These are phyloP conservation scores for Siniperca obscura DNA, from an alignment of 2,797 vertebrate genomes.

Conservation along the genomic window DNA sequence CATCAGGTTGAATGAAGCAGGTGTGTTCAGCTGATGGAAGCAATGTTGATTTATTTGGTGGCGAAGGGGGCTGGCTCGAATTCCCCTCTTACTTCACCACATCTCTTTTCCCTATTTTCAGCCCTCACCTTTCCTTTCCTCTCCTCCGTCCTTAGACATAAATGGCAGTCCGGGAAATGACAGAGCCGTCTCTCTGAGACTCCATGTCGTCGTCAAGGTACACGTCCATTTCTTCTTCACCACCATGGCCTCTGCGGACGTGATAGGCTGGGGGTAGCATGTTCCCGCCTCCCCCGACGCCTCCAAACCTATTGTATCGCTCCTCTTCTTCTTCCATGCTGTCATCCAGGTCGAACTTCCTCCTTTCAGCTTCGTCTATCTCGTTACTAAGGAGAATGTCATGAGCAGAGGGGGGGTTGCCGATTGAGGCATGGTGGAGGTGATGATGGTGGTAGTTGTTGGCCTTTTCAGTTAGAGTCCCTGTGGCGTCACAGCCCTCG, in stretches of 20 bases:
- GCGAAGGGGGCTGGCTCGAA: background rate
- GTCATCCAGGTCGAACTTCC: constrained; percentile 86
- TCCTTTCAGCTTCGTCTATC: constrained; percentile 78
- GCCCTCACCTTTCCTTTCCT: constrained; percentile 10
- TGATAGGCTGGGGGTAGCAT: constrained; percentile 70
- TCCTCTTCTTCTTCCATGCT: constrained; percentile 85
- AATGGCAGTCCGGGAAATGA: constrained; percentile 92
- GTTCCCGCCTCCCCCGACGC: constrained; percentile 60
- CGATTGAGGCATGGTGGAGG: constrained; percentile 52
- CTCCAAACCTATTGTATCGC: constrained; percentile 77
- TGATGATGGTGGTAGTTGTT: constrained; percentile 75
- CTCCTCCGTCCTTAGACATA: constrained; percentile 83
- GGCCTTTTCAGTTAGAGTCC: constrained; percentile 78
- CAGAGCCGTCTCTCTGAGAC: constrained; percentile 91
- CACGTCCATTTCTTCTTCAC: constrained; percentile 63
- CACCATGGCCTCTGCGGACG: constrained; percentile 64
- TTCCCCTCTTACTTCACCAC: constrained; percentile 37
- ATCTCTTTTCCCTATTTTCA: constrained; percentile 31
- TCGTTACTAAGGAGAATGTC: constrained; percentile 81
- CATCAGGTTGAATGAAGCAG: constrained; percentile 51
- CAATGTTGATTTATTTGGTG: constrained; percentile 38
- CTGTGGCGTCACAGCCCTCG: constrained; percentile 83
- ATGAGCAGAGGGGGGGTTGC: constrained; percentile 66
- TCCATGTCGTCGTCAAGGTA: constrained; percentile 91
- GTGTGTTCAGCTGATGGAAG: constrained; percentile 64